Base-by-base conservation (phyloP, 2,797 vertebrate species). In the Carduelis carduelis region DNA sequence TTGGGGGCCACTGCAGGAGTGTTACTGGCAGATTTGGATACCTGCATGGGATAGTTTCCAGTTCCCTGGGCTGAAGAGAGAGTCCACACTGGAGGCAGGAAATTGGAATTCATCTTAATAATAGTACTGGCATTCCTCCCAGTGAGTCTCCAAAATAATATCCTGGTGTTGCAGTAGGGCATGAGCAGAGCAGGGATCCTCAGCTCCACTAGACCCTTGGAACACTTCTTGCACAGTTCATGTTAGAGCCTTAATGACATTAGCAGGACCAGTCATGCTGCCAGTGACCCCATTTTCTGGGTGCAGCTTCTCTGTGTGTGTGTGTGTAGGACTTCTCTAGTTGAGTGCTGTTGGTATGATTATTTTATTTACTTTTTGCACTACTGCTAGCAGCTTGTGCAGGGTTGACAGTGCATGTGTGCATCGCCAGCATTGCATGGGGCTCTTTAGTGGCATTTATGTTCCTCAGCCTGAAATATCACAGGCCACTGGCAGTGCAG, bases 401-500 rank as follows among this genome's bases (percentile, higher is more conserved):
- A 15, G 1, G 30, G 12, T 3, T 64, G 57, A 30, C 32, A 53
- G 5, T 11, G 11, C 7, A 2, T 49, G 23, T 37, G 28, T 68
- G 8, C 4, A 0, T 75, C 68, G 53, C 23, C 32, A 32, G 26
- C 1, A 0, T n/a, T 34, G 21, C 8, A 6, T 9, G 43, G 35
- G 12, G 14, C 27, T 53, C 53, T 37, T 71, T 10, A 27, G 1
- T 9, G 3, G 4, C 13, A 4, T 59, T 77, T 30, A 15, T 12
- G 46, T 87, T 75, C 11, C 16, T 53, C 6, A 4, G 2, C 35
- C 23, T 53, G 68, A 76, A 75, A 20, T 37, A 15, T 9, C 20
- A 35, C 3, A 53, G 28, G 22, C 23, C 30, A n/a, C 30, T 37
- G 0, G 0, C 53, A 64, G 53, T 0, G 0, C 63, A 65, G 68